Percentiles rank a stretch among this genome's conserved stretches.
phyloP scores from a whole-genome alignment of 1,140 invertebrate genomes.

The Carcinoscorpius rotundicauda region DNA sequence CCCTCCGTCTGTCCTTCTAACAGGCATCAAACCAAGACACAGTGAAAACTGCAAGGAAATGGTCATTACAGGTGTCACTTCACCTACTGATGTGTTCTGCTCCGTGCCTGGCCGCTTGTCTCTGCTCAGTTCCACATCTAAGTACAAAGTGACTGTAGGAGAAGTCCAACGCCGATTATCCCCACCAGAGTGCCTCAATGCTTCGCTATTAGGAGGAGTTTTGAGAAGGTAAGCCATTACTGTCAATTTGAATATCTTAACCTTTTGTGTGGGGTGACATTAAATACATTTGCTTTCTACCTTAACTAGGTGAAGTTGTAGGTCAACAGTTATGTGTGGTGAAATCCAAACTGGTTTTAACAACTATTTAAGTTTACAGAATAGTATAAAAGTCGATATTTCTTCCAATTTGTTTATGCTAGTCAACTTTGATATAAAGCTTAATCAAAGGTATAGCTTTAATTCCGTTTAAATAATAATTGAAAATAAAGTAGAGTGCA shows the following conservation, averaged over 20 bases:
- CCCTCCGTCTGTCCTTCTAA: conserved; percentile 4
- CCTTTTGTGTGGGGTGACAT: too few relatives aligned
- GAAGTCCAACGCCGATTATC: conserved; percentile 95
- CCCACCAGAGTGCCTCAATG: conserved; percentile 97
- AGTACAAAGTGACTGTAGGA: conserved; percentile 99
- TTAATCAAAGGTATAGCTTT: too few relatives aligned
- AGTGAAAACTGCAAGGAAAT: conserved; percentile 30
- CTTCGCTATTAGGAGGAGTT: conserved; percentile 93
- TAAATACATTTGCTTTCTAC: too few relatives aligned
- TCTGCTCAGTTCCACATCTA: conserved; percentile 92
- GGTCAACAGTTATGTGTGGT: too few relatives aligned
- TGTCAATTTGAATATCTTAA: background rate
- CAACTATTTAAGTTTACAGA: too few relatives aligned
- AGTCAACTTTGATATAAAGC: too few relatives aligned
- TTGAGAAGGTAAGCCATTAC: conserved; percentile 61
- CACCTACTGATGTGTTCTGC: conserved; percentile 53
- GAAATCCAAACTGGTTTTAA: too few relatives aligned
- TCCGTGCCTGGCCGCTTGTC: conserved; percentile 94
- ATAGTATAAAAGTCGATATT: too few relatives aligned
- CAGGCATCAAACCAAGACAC: conserved; percentile 51
- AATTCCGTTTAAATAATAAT: too few relatives aligned
- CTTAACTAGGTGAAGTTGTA: too few relatives aligned
- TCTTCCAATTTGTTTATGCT: too few relatives aligned
- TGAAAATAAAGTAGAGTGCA: too few relatives aligned
- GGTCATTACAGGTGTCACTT: conserved; percentile 39